Conservation (phyloP, 2,113 vertebrate species). For the Oriolus oriolus region DNA sequence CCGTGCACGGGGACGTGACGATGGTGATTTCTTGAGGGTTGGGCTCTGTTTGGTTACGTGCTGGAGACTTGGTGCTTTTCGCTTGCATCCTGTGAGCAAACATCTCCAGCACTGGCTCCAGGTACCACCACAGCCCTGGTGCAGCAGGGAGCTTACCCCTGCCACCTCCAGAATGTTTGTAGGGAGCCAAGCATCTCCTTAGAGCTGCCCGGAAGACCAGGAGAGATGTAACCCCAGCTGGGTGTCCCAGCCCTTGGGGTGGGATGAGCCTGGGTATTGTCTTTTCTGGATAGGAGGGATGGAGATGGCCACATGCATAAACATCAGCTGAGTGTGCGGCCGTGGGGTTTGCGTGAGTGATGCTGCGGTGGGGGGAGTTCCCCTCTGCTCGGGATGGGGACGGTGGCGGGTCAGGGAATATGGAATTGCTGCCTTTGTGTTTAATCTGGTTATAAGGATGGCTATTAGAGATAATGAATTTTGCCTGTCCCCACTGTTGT, state of each 20-base stretch:
- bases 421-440: slow-evolving; percentile 42
- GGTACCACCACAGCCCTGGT: neutral
- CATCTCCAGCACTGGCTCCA: neutral
- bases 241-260: neutral
- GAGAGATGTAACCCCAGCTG: neutral
- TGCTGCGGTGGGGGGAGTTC: neutral
- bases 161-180: neutral
- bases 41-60: neutral
- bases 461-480: slow-evolving; percentile 68
- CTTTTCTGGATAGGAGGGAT: neutral
- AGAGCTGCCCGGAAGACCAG: neutral
- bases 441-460: slow-evolving; percentile 57
- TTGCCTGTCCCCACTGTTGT: slow-evolving; percentile 55
- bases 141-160: rapidly evolving
- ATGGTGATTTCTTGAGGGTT: neutral
- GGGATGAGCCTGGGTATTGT: neutral
- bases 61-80: neutral
- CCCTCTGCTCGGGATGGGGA: neutral
- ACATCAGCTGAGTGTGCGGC: neutral
- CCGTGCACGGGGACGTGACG: rapidly evolving
- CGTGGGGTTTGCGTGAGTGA: neutral
- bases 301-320: neutral
- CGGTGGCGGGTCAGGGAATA: neutral
- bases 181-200: rapidly evolving
- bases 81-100: neutral